These are phyloP conservation scores for Myotis vivesi DNA, from an alignment of 2,797 vertebrate genomes.

Conservation along the genomic window DNA sequence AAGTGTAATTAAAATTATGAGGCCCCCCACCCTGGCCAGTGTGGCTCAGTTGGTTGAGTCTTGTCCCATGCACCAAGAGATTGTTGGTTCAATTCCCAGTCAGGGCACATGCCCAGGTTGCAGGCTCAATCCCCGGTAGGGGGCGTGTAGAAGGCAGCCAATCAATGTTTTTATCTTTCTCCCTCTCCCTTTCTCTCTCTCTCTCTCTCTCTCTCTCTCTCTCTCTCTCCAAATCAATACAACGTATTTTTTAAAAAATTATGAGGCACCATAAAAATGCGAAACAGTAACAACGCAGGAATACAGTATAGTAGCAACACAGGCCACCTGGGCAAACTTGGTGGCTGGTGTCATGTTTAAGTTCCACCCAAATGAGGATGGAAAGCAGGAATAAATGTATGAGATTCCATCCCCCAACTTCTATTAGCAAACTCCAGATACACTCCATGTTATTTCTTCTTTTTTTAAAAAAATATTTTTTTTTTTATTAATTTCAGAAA, in stretches of 20 bases:
- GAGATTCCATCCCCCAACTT: background rate
- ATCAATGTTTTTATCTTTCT: too few species aligned
- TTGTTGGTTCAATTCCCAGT: too few species aligned
- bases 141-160: too few species aligned
- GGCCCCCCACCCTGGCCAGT: too few species aligned
- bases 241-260: background rate
- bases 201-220: too few species aligned
- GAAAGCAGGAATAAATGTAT: background rate
- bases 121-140: too few species aligned
- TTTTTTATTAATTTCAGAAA: too few species aligned
- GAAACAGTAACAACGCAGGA: background rate
- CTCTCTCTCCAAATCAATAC: too few species aligned
- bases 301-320: background rate
- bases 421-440: background rate
- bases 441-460: background rate
- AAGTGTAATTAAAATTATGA: background rate
- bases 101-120: too few species aligned
- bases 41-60: too few species aligned
- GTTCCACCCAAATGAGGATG: background rate
- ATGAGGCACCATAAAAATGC: background rate
- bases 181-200: too few species aligned
- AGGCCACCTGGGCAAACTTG: background rate
- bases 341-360: background rate
- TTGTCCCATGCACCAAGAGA: too few species aligned
- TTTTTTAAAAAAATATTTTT: background rate